A percentile compares a stretch with the other conserved stretches of the same genome.
These are phyloP conservation scores for Chrysolina haemoptera DNA, from an alignment of 2,888 invertebrate species.

Conservation along the genomic window DNA sequence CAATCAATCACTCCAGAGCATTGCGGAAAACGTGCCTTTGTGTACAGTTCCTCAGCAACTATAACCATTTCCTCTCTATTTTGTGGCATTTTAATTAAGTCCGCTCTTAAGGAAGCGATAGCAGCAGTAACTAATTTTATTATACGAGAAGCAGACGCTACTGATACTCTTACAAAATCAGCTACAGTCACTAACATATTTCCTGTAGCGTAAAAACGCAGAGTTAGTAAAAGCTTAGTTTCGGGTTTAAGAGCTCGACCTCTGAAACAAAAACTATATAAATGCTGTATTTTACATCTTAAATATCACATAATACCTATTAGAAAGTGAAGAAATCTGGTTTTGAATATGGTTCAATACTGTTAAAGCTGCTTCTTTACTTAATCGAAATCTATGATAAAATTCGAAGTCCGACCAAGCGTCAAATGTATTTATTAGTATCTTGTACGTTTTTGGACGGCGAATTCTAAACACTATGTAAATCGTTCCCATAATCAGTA, in stretches of 20 bases:
- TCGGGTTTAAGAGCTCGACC: constrained; percentile 26
- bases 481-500: no score
- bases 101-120: constrained; percentile 21
- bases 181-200: constrained; percentile 22
- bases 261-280: constrained; percentile 26
- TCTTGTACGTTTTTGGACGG: not conserved
- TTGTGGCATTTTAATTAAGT: constrained; percentile 8
- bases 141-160: constrained; percentile 21
- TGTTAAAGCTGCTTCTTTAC: constrained; percentile 6
- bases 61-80: constrained; percentile 20
- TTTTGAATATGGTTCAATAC: constrained; percentile 18
- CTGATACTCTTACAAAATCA: constrained; percentile 27
- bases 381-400: constrained; percentile 22
- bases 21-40: constrained; percentile 23
- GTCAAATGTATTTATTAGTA: not conserved
- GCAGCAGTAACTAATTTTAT: constrained; percentile 17
- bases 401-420: constrained; percentile 16
- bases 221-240: constrained; percentile 12
- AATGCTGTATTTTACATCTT: constrained; percentile 13
- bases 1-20: constrained; percentile 21
- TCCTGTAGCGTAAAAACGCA: constrained; percentile 28
- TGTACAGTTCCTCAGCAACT: constrained; percentile 22
- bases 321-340: constrained; percentile 15
- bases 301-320: constrained; percentile 17
- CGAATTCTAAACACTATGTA: constrained; percentile 11